phyloP scores from a whole-genome alignment of 2,113 vertebrate species.

The Tragulus kanchil region DNA sequence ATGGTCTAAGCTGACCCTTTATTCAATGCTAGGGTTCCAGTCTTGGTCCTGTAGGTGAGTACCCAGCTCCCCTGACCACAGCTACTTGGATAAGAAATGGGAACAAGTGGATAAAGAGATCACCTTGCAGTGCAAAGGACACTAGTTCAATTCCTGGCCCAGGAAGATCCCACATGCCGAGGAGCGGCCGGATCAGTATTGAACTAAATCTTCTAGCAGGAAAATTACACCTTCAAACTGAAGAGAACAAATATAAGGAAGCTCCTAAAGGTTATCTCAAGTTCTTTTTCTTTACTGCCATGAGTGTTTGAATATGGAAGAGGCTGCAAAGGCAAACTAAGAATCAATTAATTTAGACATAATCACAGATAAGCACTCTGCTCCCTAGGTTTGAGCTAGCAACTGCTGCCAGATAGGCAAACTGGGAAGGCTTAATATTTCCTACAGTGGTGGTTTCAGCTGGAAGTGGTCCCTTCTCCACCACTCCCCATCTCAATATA shows the following conservation, averaged over 20 bases:
- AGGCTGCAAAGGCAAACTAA: background rate
- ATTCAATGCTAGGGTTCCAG: background rate
- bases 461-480: background rate
- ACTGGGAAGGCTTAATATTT: background rate
- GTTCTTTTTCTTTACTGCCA: background rate
- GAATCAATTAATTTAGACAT: background rate
- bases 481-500: background rate
- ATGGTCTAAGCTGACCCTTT: background rate
- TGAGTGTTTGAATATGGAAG: background rate
- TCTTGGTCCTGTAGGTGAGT: background rate
- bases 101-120: background rate
- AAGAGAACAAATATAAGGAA: background rate
- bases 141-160: no score
- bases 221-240: background rate
- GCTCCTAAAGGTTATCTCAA: background rate
- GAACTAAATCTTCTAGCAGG: background rate
- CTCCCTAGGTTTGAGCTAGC: background rate
- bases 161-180: no score
- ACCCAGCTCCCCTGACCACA: no score
- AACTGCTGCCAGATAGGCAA: background rate
- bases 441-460: background rate
- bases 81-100: background rate
- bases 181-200: no score
- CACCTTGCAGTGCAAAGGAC: no score
- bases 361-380: background rate